phyloP scores from a whole-genome alignment of 1,140 invertebrate species.

The Zaprionus gabonicus region DNA sequence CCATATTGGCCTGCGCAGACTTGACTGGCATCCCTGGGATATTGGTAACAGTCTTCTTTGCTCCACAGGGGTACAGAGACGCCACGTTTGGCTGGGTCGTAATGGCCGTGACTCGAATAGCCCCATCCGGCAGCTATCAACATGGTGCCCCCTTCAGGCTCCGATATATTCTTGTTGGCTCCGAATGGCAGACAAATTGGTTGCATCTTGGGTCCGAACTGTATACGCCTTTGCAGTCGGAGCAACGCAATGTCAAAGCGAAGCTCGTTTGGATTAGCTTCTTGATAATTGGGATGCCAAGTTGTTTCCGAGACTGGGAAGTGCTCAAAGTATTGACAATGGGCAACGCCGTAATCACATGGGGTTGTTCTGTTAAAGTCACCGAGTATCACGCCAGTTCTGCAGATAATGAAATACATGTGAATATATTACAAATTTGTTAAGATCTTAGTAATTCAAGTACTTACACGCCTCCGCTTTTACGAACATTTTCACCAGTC shows the following conservation, averaged over 20 bases:
- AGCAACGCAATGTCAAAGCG: neutral
- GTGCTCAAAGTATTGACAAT: neutral
- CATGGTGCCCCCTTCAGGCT: neutral
- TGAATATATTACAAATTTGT: neutral
- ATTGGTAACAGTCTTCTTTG: neutral
- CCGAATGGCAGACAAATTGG: neutral
- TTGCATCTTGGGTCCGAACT: neutral
- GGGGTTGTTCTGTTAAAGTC: neutral
- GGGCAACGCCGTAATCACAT: neutral
- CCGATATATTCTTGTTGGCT: neutral
- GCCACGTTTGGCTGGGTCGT: neutral
- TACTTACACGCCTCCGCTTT: neutral
- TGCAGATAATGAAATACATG: neutral
- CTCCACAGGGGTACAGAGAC: neutral
- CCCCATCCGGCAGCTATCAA: neutral
- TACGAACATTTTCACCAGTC: neutral
- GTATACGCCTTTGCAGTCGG: neutral
- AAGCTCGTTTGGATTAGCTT: neutral
- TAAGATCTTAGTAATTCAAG: neutral
- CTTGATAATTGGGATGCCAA: neutral
- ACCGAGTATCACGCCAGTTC: neutral
- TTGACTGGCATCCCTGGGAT: neutral
- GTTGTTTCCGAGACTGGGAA: neutral
- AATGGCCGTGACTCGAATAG: neutral
- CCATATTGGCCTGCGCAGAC: neutral